phyloP scores from a whole-genome alignment of 2,888 invertebrate species.

The Lumbricus terrestris region DNA sequence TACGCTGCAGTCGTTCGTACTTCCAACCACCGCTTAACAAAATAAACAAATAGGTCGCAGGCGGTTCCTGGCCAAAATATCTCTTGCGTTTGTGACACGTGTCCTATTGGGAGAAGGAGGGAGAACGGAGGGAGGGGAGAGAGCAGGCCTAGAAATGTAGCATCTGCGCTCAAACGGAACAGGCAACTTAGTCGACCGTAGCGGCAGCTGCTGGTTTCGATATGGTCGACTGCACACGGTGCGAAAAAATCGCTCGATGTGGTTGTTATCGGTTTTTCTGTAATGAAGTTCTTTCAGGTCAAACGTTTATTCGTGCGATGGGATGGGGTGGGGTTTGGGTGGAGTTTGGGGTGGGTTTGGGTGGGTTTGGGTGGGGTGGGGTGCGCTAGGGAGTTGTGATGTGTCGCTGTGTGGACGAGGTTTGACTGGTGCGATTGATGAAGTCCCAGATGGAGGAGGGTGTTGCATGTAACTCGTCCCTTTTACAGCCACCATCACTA shows the following conservation, averaged over 20 bases:
- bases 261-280: not conserved
- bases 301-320: not conserved
- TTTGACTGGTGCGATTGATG: no score
- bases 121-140: not conserved
- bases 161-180: not conserved
- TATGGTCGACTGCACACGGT: not conserved
- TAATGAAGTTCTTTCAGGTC: not conserved
- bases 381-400: not conserved
- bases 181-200: not conserved
- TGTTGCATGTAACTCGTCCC: no score
- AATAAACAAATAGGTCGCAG: not conserved
- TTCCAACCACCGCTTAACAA: no score
- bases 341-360: no score
- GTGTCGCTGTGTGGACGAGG: not conserved
- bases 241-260: not conserved
- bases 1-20: no score
- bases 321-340: no score
- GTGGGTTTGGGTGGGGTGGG: no score
- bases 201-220: not conserved
- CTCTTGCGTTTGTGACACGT: not conserved
- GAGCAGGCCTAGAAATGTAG: not conserved
- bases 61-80: not conserved
- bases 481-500: not conserved
- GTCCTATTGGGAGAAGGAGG: not conserved
- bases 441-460: no score